Percentiles rank a stretch among this genome's conserved stretches.
Evolutionary conservation across 2,888 invertebrate genomes (phyloP).

Genomic region (Monopis laevigella): DNA sequence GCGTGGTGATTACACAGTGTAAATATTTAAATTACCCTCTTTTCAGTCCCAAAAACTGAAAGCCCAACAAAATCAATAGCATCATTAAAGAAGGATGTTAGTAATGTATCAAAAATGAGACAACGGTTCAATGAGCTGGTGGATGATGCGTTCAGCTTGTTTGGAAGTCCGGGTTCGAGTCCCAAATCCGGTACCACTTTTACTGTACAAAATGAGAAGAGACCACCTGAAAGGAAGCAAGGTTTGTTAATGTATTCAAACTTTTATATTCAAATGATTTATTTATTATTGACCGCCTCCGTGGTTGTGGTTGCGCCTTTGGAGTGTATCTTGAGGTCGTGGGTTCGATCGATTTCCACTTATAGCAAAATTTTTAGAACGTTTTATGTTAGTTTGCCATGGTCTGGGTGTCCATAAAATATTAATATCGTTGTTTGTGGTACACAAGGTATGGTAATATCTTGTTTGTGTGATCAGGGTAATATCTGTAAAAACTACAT

Average conservation of each 20-base stretch:
- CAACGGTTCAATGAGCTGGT: slow-evolving; percentile 79
- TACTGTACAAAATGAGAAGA: slow-evolving; percentile 18
- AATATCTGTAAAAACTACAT: too few relatives aligned
- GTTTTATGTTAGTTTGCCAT: neutral
- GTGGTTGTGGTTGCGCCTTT: neutral
- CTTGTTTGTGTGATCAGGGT: too few relatives aligned
- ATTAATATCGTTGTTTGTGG: too few relatives aligned
- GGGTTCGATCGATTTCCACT: neutral
- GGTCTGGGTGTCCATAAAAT: too few relatives aligned
- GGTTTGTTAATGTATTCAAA: neutral
- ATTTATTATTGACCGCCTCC: neutral
- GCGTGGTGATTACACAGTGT: too few relatives aligned
- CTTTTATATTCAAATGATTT: neutral
- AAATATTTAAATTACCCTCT: too few relatives aligned
- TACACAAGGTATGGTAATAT: too few relatives aligned
- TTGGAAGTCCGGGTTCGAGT: slow-evolving; percentile 71
- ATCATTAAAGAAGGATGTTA: slow-evolving; percentile 32
- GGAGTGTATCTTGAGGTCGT: neutral
- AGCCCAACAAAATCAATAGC: slow-evolving; percentile 34
- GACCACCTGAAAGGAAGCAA: neutral
- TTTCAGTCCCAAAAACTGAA: slow-evolving; percentile 41
- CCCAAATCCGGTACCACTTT: slow-evolving; percentile 46
- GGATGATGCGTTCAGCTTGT: slow-evolving; percentile 82
- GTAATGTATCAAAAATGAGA: slow-evolving; percentile 71
- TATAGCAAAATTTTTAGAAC: neutral